phyloP scores from a whole-genome alignment of 2,797 vertebrate species.

The Amblyopsis hoosieri region DNA sequence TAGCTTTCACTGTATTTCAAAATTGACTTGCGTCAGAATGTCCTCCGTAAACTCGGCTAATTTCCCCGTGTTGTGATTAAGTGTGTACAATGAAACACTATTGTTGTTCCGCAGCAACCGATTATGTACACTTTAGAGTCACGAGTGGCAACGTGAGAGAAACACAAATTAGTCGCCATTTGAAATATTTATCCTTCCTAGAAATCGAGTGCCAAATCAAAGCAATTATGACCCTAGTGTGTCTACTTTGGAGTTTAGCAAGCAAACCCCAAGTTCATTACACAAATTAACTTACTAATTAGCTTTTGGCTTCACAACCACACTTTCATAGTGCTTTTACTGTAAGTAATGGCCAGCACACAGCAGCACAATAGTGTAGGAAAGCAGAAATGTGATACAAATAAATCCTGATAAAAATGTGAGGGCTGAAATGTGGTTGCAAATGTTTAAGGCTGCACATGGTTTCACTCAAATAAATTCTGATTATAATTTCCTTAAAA shows the following conservation, averaged over 20 bases:
- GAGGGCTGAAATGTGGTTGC: constrained; percentile 21
- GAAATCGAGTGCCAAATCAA: constrained; percentile 64
- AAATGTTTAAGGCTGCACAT: constrained; percentile 18
- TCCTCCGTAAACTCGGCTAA: constrained; percentile 61
- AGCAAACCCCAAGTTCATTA: constrained; percentile 61
- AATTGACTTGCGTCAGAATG: constrained; percentile 46
- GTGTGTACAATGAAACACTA: constrained; percentile 62
- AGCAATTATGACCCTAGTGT: constrained; percentile 64
- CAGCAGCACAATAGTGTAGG: constrained; percentile 47
- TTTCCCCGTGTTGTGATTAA: constrained; percentile 68
- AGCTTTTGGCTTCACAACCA: constrained; percentile 51
- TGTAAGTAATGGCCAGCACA: constrained; percentile 50
- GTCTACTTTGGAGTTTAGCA: constrained; percentile 63
- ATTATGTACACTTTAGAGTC: constrained; percentile 66
- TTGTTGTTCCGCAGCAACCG: constrained; percentile 54
- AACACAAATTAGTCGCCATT: constrained; percentile 64
- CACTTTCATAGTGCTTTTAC: constrained; percentile 61
- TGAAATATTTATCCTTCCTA: constrained; percentile 66
- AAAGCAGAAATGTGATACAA: constrained; percentile 33
- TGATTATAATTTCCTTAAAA: constrained; percentile 18
- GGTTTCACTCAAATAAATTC: constrained; percentile 14
- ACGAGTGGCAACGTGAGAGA: constrained; percentile 57
- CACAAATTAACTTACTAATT: constrained; percentile 74
- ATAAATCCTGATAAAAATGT: constrained; percentile 42
- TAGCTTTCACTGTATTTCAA: constrained; percentile 35